Conservation (phyloP, 2,797 vertebrate genomes). For the Sebastes oblongus region DNA sequence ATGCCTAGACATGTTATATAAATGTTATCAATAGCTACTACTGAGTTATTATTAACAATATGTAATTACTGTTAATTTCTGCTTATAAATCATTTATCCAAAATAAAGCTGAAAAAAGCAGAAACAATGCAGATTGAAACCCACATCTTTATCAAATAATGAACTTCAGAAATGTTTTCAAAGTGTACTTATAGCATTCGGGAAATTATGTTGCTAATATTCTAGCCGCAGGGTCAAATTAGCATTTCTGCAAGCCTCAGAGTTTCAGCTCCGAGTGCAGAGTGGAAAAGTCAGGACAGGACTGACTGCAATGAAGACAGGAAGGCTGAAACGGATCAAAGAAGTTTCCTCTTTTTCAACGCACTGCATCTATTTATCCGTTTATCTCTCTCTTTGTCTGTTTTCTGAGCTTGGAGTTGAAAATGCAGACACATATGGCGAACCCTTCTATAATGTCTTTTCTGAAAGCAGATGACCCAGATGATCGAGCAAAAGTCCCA, state of each 20-base stretch:
- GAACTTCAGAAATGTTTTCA: neutral
- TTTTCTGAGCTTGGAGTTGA: neutral
- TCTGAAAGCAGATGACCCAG: conserved; percentile 24
- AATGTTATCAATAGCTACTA: neutral
- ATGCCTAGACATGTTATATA: neutral
- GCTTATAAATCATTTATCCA: neutral
- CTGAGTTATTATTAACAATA: neutral
- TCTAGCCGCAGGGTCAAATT: conserved; percentile 22
- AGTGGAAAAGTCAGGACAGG: neutral
- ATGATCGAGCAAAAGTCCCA: conserved; percentile 9
- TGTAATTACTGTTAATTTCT: neutral
- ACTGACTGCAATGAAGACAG: neutral
- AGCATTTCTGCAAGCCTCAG: conserved; percentile 35
- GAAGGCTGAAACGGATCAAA: conserved; percentile 3
- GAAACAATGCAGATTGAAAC: neutral
- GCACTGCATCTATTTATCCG: neutral
- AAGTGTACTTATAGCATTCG: neutral
- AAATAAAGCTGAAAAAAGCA: neutral
- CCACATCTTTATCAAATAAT: neutral
- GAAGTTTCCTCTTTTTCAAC: neutral
- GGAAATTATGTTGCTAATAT: neutral
- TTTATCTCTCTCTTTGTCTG: neutral
- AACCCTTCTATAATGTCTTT: neutral
- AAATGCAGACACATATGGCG: neutral
- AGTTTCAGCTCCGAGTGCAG: neutral